A percentile compares a stretch with the other conserved stretches of the same genome.
Conservation (phyloP, 2,888 invertebrate species). For the Drosophila multiciliata region DNA sequence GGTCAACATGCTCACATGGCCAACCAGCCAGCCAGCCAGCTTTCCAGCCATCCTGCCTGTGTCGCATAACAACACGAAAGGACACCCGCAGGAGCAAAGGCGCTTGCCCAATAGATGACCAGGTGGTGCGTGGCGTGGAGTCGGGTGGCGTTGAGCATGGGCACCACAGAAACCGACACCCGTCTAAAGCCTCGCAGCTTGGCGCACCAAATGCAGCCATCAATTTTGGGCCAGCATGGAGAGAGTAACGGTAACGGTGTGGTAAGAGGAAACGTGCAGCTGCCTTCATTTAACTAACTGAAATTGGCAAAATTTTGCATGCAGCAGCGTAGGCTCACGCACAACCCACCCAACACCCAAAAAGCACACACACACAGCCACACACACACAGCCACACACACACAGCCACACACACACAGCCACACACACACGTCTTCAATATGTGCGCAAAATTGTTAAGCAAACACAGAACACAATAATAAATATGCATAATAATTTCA, state of each 20-base stretch:
- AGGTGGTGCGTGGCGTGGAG: background rate
- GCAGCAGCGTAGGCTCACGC: background rate
- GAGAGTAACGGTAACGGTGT: background rate
- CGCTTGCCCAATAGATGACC: constrained; percentile 21
- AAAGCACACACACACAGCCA: background rate
- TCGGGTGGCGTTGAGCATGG: background rate
- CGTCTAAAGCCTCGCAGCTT: constrained; percentile 26
- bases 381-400: constrained; percentile 8
- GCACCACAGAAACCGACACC: constrained; percentile 44
- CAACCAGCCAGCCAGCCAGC: constrained; percentile 4
- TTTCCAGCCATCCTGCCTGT: background rate
- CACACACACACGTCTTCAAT: constrained; percentile 8
- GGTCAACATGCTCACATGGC: constrained; percentile 53
- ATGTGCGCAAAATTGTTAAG: constrained; percentile 43
- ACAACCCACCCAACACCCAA: background rate
- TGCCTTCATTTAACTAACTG: constrained; percentile 69
- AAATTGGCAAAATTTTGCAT: constrained; percentile 62
- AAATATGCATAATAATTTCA: constrained; percentile 76
- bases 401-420: background rate
- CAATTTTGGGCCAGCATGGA: constrained; percentile 40
- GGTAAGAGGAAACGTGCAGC: background rate
- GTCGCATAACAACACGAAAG: constrained; percentile 5
- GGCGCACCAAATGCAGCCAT: constrained; percentile 55
- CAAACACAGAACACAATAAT: constrained; percentile 70
- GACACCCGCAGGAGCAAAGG: constrained; percentile 22